Conservation (phyloP, 2,113 vertebrate genomes). For the Ceyx margarethae region DNA sequence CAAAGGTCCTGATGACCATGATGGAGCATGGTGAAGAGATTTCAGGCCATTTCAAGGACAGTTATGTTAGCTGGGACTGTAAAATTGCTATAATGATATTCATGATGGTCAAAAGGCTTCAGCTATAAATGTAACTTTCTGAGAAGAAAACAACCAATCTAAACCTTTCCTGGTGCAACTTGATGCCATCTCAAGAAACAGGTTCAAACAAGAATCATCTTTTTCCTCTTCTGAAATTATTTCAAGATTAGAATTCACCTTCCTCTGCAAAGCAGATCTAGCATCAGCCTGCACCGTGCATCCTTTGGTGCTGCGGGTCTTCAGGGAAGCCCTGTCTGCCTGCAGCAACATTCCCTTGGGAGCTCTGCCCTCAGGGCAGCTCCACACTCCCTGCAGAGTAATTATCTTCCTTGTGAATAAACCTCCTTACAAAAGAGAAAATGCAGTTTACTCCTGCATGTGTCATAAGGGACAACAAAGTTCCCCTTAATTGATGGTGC, state of each 20-base stretch:
- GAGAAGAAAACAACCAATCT: too few relatives aligned
- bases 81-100: neutral
- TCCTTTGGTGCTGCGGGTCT: neutral
- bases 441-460: neutral
- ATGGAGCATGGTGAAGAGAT: neutral
- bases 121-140: too few relatives aligned
- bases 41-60: neutral
- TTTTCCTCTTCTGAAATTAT: neutral
- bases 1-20: neutral
- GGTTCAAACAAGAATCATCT: too few relatives aligned
- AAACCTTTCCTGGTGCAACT: too few relatives aligned
- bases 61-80: neutral
- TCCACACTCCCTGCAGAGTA: neutral
- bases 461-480: conserved; percentile 25
- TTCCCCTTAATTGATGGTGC: conserved; percentile 34
- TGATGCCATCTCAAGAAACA: too few relatives aligned
- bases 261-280: neutral
- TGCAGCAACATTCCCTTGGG: neutral
- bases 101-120: neutral
- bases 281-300: rapidly evolving
- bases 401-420: conserved; percentile 19
- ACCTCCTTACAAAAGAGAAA: neutral
- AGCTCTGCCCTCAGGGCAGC: neutral
- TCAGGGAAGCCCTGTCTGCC: neutral
- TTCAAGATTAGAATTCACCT: neutral